Evolutionary conservation across 1,140 invertebrate genomes (phyloP).

Genomic region (Drosophila punjabiensis): DNA sequence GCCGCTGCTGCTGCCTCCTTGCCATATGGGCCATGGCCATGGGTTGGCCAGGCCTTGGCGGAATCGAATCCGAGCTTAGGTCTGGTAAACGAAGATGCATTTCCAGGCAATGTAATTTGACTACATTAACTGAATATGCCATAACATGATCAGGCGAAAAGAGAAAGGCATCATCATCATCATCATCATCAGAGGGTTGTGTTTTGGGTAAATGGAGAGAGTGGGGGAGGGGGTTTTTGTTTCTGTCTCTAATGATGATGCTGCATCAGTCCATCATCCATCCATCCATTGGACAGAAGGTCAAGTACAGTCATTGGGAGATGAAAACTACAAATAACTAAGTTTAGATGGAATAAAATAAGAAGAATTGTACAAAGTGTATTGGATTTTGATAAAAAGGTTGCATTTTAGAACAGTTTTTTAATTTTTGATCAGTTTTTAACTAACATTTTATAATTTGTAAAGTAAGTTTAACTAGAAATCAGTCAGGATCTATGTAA

Average conservation of each 20-base stretch:
- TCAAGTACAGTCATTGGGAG: constrained; percentile 22
- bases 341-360: not conserved
- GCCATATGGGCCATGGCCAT: constrained; percentile 68
- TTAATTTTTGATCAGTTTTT: not conserved
- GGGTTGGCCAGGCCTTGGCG: constrained; percentile 6
- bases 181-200: not conserved
- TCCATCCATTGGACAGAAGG: constrained; percentile 10
- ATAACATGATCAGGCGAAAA: constrained; percentile 49
- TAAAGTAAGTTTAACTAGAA: no score
- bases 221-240: not conserved
- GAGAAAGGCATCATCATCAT: constrained; percentile 33
- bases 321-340: not conserved
- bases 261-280: constrained; percentile 28
- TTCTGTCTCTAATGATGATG: constrained; percentile 40
- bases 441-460: not conserved
- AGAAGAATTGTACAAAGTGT: not conserved
- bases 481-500: no score
- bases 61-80: constrained; percentile 26
- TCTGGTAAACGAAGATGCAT: constrained; percentile 73
- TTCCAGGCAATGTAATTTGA: constrained; percentile 81
- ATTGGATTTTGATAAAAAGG: no score
- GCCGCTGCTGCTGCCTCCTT: constrained; percentile 30
- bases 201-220: not conserved
- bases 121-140: constrained; percentile 70
- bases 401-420: not conserved